Percentiles rank a stretch among this genome's conserved stretches.
phyloP scores from a whole-genome alignment of 2,888 invertebrate genomes.

The Chymomyza caudatula region DNA sequence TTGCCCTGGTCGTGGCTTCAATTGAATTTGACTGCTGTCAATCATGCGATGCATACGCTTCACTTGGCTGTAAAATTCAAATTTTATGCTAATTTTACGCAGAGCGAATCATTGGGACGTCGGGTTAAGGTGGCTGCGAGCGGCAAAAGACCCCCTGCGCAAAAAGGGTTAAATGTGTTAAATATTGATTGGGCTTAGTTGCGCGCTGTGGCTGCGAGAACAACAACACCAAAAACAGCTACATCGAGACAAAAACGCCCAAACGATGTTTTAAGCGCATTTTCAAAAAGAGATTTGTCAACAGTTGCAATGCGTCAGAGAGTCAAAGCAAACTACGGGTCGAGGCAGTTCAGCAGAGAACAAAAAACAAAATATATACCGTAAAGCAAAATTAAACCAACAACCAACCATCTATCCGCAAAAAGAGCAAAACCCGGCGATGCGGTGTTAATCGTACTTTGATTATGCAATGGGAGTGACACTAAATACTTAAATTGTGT shows the following conservation, averaged over 20 bases:
- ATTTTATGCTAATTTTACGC: slow-evolving; percentile 70
- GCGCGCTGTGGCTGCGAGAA: slow-evolving; percentile 1
- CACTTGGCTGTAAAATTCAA: slow-evolving; percentile 69
- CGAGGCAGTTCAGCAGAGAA: slow-evolving; percentile 1
- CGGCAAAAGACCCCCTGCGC: slow-evolving; percentile 32
- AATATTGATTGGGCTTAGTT: slow-evolving; percentile 65
- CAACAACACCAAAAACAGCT: slow-evolving; percentile 1
- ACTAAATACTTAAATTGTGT: neutral
- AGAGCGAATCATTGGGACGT: slow-evolving; percentile 34
- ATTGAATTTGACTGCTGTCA: slow-evolving; percentile 72
- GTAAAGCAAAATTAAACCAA: slow-evolving; percentile 24
- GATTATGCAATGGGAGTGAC: slow-evolving; percentile 57
- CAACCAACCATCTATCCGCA: slow-evolving; percentile 13
- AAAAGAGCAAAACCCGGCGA: slow-evolving; percentile 28
- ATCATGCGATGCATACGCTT: slow-evolving; percentile 70
- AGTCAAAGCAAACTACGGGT: slow-evolving; percentile 18
- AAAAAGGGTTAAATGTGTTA: slow-evolving; percentile 70
- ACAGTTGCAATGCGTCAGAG: slow-evolving; percentile 62
- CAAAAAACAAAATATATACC: neutral
- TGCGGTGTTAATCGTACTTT: slow-evolving; percentile 65
- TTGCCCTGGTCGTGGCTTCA: slow-evolving; percentile 41
- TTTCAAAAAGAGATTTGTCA: slow-evolving; percentile 71
- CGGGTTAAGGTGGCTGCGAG: neutral
- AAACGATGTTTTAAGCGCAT: slow-evolving; percentile 71
- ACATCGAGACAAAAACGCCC: slow-evolving; percentile 29